Conservation (phyloP, 2,113 vertebrate species). For the Plotosus lineatus region DNA sequence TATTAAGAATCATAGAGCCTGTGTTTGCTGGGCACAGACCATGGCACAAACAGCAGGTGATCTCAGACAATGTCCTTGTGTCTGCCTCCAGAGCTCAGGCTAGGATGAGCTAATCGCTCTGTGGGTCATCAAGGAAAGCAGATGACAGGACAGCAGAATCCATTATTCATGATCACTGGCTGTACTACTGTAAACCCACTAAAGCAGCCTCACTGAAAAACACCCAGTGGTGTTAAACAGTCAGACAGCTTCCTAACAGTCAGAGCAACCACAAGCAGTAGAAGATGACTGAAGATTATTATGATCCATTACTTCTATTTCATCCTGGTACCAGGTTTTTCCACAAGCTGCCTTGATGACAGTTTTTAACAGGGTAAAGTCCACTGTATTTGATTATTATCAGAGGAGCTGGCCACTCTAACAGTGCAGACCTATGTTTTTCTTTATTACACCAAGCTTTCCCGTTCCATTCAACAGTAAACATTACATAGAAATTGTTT, state of each 20-base stretch:
- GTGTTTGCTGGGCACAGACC: background rate
- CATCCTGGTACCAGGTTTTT: background rate
- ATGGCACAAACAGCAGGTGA: background rate
- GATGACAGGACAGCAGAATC: constrained; percentile 41
- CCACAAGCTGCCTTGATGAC: too few species aligned
- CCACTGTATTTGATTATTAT: background rate
- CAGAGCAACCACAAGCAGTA: background rate
- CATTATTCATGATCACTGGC: constrained; percentile 30
- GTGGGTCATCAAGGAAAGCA: constrained; percentile 37
- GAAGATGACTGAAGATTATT: background rate
- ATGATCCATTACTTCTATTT: background rate
- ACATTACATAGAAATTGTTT: background rate
- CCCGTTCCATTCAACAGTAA: background rate
- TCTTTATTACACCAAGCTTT: background rate
- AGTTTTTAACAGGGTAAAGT: background rate
- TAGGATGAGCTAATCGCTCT: constrained; percentile 27
- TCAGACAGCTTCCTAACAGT: background rate
- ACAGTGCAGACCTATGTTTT: background rate
- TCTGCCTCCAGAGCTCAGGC: constrained; percentile 30
- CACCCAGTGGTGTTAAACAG: background rate
- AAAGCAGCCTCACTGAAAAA: background rate
- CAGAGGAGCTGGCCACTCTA: background rate
- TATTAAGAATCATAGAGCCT: background rate
- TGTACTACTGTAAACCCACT: background rate
- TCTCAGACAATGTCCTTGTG: constrained; percentile 31